Conservation (phyloP, 2,888 invertebrate species). For the Zelleria hepariella region DNA sequence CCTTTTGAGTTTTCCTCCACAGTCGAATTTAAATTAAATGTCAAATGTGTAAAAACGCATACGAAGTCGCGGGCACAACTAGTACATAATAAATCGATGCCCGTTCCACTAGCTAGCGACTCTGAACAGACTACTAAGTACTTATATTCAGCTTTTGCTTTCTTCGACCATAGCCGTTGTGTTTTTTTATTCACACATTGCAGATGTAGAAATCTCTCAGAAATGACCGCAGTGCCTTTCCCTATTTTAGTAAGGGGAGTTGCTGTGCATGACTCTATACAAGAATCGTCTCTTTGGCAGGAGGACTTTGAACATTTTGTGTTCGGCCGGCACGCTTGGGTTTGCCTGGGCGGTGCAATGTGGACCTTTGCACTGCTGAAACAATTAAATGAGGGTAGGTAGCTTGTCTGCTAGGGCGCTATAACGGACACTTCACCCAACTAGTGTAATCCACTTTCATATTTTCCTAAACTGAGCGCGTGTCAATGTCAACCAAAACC, state of each 20-base stretch:
- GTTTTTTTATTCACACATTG: background rate
- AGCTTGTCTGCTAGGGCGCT: background rate
- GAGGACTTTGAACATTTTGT: slow-evolving; percentile 33
- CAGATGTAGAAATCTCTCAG: background rate
- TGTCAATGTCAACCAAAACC: no score
- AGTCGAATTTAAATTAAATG: no score
- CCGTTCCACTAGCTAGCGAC: no score
- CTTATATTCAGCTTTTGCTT: no score
- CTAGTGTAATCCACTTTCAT: background rate
- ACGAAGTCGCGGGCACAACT: no score
- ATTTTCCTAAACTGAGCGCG: no score
- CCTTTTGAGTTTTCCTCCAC: no score
- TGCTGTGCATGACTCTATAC: slow-evolving; percentile 33
- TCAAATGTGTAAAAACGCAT: no score
- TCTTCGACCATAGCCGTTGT: background rate
- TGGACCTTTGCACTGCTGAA: slow-evolving; percentile 39
- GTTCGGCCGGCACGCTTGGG: slow-evolving; percentile 17
- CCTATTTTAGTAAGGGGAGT: slow-evolving; percentile 44
- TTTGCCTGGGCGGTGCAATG: slow-evolving; percentile 22
- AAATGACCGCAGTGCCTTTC: background rate
- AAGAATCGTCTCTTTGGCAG: slow-evolving; percentile 41
- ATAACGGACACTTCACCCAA: background rate
- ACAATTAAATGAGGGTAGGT: background rate
- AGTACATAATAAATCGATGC: no score
- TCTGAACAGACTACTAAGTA: no score